Conservation (phyloP, 2,113 vertebrate genomes). For the Entomyzon cyanotis region DNA sequence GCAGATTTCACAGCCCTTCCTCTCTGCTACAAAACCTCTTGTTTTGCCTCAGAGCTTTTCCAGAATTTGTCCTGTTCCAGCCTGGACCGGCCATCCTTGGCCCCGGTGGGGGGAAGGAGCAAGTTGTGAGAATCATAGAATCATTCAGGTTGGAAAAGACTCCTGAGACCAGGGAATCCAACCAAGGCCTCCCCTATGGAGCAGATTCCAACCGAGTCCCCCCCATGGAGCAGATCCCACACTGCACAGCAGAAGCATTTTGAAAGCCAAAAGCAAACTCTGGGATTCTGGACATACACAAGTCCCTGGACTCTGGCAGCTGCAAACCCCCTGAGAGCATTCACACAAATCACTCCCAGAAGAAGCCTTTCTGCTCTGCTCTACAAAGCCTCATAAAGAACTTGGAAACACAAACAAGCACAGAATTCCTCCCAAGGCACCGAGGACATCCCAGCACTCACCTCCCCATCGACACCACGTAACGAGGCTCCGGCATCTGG, state of each 20-base stretch:
- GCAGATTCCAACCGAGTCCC: neutral
- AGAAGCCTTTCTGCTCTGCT: neutral
- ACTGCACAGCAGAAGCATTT: neutral
- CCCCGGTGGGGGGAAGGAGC: neutral
- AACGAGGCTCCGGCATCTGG: conserved; percentile 97
- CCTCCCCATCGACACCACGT: conserved; percentile 98
- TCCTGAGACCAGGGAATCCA: neutral
- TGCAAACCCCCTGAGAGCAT: neutral
- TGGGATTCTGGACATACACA: accelerated
- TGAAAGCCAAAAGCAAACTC: neutral
- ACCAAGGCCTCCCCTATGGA: neutral
- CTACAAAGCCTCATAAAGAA: neutral
- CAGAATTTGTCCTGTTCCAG: neutral
- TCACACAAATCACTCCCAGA: neutral
- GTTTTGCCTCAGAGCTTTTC: neutral
- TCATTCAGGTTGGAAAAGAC: neutral
- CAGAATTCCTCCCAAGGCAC: accelerated
- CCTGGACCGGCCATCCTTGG: accelerated
- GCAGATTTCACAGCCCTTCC: neutral
- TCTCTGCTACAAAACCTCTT: neutral
- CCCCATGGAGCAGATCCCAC: neutral
- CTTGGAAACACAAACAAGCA: neutral
- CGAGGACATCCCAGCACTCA: neutral
- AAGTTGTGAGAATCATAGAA: neutral
- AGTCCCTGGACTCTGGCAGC: neutral